Evolutionary conservation across 2,888 invertebrate genomes (phyloP), one percentile per base, ranked within the genome.

Genomic region (Venusia cambrica): DNA sequence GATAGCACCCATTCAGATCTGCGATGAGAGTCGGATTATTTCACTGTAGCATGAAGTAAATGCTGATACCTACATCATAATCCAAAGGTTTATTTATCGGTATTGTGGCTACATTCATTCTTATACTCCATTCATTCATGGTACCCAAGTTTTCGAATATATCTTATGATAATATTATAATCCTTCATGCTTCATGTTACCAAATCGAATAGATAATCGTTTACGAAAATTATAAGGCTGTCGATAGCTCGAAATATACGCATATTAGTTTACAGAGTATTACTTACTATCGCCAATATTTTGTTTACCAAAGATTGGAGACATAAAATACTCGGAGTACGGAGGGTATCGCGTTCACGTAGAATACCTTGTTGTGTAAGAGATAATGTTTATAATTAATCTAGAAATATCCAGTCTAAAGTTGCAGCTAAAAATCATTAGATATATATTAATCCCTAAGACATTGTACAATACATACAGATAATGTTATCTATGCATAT

Each of bases 1-100:
- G 62, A 66, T 62, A 54, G 48, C 62, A 54, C 61, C 53, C 47
- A 52, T 73, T n/a, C n/a, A 78, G 83, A 83, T 83, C 84, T 85
- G 81, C 73, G 52, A 45, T 83, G 81, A 73, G 52, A 26, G 40
- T 42, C 53, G 33, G 33, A 46, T 37, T 30, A 26, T 34, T 35
- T 14, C 22, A 33, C 36, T 42, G 45, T 31, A 30, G 45, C 45
- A 48, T 34, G 38, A 45, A 18, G 25, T 33, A 45, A 36, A 29
- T 9, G 9, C 40, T 48, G 55, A 62, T 58, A 52, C 58, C 61
- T 51, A 17, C 50, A 38, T 20, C 21, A 28, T 51, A 53, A 44
- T 51, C 33, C 35, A 35, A 27, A 35, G 20, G 13, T 55, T 40
- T 54, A 41, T 47, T 57, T 51, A 54, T 46, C 41, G 17, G 51